A percentile compares a stretch with the other conserved stretches of the same genome.
These are phyloP conservation scores for Corythoichthys haematopterus DNA, from an alignment of 2,113 vertebrate species.

Conservation along the genomic window DNA sequence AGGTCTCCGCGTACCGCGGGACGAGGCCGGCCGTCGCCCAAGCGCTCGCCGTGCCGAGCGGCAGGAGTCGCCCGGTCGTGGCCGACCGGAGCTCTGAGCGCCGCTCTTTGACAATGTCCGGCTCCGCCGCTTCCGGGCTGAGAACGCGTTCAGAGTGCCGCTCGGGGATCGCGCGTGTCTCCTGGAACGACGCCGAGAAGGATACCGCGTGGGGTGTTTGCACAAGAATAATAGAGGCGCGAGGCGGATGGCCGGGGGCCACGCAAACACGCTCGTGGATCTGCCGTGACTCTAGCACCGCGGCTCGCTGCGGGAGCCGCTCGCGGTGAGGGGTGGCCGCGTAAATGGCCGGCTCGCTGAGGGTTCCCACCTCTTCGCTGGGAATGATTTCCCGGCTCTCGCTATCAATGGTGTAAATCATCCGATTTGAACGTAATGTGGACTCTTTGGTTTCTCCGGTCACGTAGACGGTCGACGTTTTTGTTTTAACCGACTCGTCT, in stretches of 20 bases:
- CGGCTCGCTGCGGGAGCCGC: constrained; percentile 61
- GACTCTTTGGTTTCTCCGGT: constrained; percentile 56
- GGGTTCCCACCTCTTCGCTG: constrained; percentile 61
- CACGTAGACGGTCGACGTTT: constrained; percentile 54
- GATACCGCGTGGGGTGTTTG: constrained; percentile 52
- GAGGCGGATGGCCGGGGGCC: constrained; percentile 29
- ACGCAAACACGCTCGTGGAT: constrained; percentile 57
- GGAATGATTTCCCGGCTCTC: constrained; percentile 61
- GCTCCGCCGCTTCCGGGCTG: constrained; percentile 59
- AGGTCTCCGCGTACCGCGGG: constrained; percentile 24
- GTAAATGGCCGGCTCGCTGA: constrained; percentile 55
- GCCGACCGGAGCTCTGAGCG: constrained; percentile 52
- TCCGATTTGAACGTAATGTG: constrained; percentile 48
- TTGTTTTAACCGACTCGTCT: constrained; percentile 45
- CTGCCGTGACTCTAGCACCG: constrained; percentile 62
- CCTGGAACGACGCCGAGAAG: constrained; percentile 66
- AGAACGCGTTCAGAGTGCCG: constrained; percentile 67
- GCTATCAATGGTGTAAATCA: constrained; percentile 67
- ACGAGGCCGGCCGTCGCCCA: constrained; percentile 26
- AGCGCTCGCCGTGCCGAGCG: constrained; percentile 50
- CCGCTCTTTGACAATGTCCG: constrained; percentile 45
- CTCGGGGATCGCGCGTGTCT: constrained; percentile 65
- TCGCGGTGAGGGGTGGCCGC: constrained; percentile 62
- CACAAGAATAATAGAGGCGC: constrained; percentile 39
- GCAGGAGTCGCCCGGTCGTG: constrained; percentile 57